These are phyloP conservation scores for Stomatorhinus ivindoensis DNA, from an alignment of 2,113 vertebrate species.

Conservation along the genomic window DNA sequence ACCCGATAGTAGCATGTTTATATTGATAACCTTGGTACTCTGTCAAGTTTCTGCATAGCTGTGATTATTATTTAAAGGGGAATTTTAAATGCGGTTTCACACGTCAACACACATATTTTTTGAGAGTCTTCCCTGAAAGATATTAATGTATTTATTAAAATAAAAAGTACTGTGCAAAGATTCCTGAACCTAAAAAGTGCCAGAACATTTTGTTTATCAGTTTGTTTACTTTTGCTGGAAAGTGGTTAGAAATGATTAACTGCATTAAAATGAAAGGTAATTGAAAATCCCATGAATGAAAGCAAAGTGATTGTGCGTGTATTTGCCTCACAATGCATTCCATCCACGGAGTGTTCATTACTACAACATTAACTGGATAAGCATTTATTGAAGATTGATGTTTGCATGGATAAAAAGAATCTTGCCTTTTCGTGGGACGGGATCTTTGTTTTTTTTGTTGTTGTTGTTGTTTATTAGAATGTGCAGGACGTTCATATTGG, in stretches of 20 bases:
- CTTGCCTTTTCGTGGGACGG: neutral
- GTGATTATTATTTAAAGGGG: neutral
- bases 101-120: neutral
- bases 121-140: neutral
- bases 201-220: neutral
- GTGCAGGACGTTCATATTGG: slow-evolving; percentile 27
- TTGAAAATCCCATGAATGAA: neutral
- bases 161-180: neutral
- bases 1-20: neutral
- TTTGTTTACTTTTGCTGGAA: neutral
- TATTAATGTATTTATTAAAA: neutral
- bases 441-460: neutral
- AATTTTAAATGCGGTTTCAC: neutral
- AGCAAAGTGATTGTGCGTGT: neutral
- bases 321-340: neutral
- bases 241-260: neutral
- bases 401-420: neutral
- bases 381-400: neutral
- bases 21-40: neutral
- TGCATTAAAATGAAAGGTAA: neutral
- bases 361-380: neutral
- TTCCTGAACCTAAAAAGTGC: neutral
- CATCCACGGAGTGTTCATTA: neutral
- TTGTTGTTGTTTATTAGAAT: neutral
- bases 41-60: neutral